Conservation (phyloP, 2,113 vertebrate genomes). For the Narcine bancroftii region DNA sequence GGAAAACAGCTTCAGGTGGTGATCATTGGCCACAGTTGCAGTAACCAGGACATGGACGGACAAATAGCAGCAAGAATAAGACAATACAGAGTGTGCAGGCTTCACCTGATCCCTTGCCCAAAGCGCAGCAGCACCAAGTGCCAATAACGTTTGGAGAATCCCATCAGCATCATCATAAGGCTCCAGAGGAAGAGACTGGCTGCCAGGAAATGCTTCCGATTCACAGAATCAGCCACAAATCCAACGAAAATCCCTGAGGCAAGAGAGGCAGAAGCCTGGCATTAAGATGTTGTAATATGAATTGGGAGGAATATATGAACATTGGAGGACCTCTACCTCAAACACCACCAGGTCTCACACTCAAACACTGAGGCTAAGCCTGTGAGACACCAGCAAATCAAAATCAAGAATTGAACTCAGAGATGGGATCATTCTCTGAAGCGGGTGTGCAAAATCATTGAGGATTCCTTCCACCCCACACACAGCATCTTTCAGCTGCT, state of each 20-base stretch:
- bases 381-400: not conserved
- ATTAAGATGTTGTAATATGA: not conserved
- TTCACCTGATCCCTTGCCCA: slow-evolving; percentile 38
- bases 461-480: no score
- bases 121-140: slow-evolving; percentile 37
- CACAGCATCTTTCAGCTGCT: no score
- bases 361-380: not conserved
- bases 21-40: not conserved
- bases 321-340: not conserved
- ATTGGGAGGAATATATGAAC: no score
- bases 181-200: slow-evolving; percentile 38
- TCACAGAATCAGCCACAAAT: slow-evolving; percentile 35
- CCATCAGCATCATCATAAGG: slow-evolving; percentile 39
- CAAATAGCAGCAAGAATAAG: not conserved
- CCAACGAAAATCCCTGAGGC: slow-evolving; percentile 24
- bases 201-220: slow-evolving; percentile 33
- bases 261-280: not conserved
- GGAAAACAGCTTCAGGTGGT: not conserved
- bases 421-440: no score
- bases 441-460: no score
- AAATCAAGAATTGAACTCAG: not conserved
- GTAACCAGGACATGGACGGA: not conserved
- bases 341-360: not conserved
- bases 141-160: slow-evolving; percentile 32
- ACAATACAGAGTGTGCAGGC: not conserved